Conservation (phyloP, 2,797 vertebrate species). For the Tinamus major region DNA sequence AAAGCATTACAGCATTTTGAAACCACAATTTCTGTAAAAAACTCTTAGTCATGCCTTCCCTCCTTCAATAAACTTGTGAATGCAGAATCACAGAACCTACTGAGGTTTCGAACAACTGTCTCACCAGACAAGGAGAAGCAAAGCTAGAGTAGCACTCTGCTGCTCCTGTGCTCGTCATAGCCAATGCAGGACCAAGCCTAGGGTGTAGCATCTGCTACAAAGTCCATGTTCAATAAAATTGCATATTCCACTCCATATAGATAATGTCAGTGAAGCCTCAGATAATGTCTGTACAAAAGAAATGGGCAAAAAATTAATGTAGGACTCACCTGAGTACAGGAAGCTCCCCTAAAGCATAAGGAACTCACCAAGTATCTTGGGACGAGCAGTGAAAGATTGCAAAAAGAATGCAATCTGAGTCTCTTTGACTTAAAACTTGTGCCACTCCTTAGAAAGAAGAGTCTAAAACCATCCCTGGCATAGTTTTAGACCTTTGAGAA, state of each 20-base stretch:
- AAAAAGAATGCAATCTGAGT: not conserved
- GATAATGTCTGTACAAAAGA: not conserved
- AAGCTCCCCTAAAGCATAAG: no score
- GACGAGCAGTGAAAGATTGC: not conserved
- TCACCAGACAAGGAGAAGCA: not conserved
- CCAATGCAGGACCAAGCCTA: not conserved
- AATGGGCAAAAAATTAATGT: not conserved
- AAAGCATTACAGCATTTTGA: conserved; percentile 5
- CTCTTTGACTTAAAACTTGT: not conserved
- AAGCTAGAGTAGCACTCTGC: not conserved
- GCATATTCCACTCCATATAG: not conserved
- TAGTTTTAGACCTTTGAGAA: not conserved
- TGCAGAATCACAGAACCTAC: not conserved
- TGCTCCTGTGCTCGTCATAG: not conserved
- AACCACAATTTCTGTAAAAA: not conserved
- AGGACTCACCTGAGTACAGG: not conserved
- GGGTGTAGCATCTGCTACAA: not conserved
- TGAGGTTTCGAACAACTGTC: not conserved
- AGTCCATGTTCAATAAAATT: not conserved
- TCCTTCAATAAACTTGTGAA: not conserved
- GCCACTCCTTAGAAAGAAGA: not conserved
- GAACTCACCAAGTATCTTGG: no score
- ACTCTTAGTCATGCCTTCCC: not conserved
- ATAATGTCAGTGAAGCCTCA: not conserved
- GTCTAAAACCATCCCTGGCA: no score